Conservation (phyloP, 2,113 vertebrate genomes). For the Callithrix jacchus region DNA sequence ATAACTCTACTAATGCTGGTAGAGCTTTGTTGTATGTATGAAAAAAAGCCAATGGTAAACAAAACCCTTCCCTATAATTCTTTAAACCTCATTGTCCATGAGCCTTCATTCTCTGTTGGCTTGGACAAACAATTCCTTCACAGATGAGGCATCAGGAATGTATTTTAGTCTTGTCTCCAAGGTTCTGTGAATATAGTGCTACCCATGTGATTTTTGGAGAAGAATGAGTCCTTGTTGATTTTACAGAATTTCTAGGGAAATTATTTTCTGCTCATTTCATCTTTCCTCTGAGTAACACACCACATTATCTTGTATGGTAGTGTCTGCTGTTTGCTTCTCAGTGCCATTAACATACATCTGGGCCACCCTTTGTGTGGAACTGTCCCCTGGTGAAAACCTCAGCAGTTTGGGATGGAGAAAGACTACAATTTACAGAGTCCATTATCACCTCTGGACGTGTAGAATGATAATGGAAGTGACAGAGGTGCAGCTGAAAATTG, state of each 20-base stretch:
- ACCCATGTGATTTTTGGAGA: slow-evolving; percentile 14
- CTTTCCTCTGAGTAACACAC: slow-evolving; percentile 63
- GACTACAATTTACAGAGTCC: slow-evolving; percentile 88
- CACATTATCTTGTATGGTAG: slow-evolving; percentile 55
- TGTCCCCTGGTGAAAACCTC: slow-evolving; percentile 83
- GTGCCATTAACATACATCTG: slow-evolving; percentile 83
- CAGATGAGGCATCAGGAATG: neutral
- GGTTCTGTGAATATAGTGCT: neutral
- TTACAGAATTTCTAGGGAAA: slow-evolving; percentile 69
- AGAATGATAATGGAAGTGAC: slow-evolving; percentile 92
- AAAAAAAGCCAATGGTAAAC: neutral
- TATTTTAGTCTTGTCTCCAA: neutral
- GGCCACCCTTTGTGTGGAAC: slow-evolving; percentile 79
- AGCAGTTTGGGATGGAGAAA: slow-evolving; percentile 82
- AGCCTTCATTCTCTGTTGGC: neutral
- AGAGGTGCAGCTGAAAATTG: slow-evolving; percentile 94
- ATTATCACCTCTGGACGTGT: slow-evolving; percentile 92
- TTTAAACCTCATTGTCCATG: neutral
- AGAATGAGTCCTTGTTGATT: slow-evolving; percentile 35
- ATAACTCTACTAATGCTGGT: neutral
- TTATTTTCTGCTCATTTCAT: slow-evolving; percentile 58
- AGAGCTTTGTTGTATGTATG: neutral
- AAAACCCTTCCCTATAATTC: neutral
- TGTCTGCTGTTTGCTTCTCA: slow-evolving; percentile 59
- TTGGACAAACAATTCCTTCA: neutral